Base-by-base conservation (phyloP, 2,797 vertebrate species). In the Staurois parvus region DNA sequence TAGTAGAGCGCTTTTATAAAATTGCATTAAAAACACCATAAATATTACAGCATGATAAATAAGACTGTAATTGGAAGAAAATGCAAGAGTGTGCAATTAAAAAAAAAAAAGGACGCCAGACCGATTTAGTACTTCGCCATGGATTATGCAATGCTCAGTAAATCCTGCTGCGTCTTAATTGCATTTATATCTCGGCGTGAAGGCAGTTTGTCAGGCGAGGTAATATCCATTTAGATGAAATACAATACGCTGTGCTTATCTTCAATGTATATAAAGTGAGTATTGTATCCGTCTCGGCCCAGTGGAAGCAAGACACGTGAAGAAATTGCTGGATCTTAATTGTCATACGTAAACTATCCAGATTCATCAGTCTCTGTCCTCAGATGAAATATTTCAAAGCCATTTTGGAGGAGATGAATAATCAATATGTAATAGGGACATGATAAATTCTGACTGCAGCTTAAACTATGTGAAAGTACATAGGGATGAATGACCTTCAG, bases 51-150 rank as follows among this genome's bases (percentile, higher is more conserved):
- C 67, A 52, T 48, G 73, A 86, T 81, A 81, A 81, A 86, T 86
- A 86, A 81, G 79, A 81, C 19, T 56, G 84, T 85, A 73, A 85
- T 81, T 85, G 72, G 70, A 76, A 32, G 78, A 81, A 81, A 70
- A 74, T 76, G 70, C 29, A 42, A 34, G 17, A 1, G 64, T 45
- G 2, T 4, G 48, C 79, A 81, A 81, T 86, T 86, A 81, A 62
- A 72, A 15, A 45, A 37, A 37, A 37, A 37, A 12, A 45, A 34
- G 81, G 70, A 82, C 81, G 81, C 72, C 84, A 42, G 76, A n/a
- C 42, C 6, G 30, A 12, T 67, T 75, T 81, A 48, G 40, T 69
- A 26, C 40, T 32, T n/a, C 3, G 52, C 30, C 72, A 77, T 72
- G 79, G 79, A 72, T 82, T 72, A 69, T 13, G 52, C 21, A 19